Base-by-base conservation (phyloP, 2,888 invertebrate genomes). In the Plagiodera versicolora region DNA sequence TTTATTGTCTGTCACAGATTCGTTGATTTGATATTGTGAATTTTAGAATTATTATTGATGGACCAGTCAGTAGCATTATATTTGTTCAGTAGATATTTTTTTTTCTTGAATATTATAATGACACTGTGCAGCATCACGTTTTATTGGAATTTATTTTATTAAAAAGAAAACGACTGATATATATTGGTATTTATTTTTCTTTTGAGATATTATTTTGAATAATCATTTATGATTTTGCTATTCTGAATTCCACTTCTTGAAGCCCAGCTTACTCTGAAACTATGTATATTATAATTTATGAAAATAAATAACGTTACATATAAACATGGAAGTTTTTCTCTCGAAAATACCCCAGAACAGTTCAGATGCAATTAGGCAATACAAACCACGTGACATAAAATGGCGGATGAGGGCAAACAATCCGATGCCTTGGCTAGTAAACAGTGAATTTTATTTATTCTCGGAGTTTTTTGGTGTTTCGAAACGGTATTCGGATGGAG, bases 211-310 rank as follows among this genome's bases (percentile, higher is more conserved):
- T 32, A 52, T 39, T 49, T 51, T 17, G 28, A 19, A 17, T 44
- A 14, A 14, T 14, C 14, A 39, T 39, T n/a, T 39, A 39, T 39
- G 14, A 10, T n/a, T 39, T 14, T 39, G 4, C 14, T 39, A 4
- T 14, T 3, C n/a, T 39, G 39, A 14, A 39, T 14, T 32, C 2
- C 39, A n/a, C 39, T 39, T 6, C 47, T 20, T 58, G 51, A 58
- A 61, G 58, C 58, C 58, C 58, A 61, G 61, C 61, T 55, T 58
- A 58, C 44, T 51, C 51, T 58, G 55, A 51, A 48, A 62, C 58
- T 61, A 54, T 61, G 58, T 58, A 62, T 58, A 62, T 52, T 62
- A 62, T 62, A 58, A 62, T 62, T 62, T 62, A 62, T 56, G 52
- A 56, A 47, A 62, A 54, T 56, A 58, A 52, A 57, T 58, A 39